These are phyloP conservation scores for Bradypodion pumilum DNA, from an alignment of 2,797 vertebrate genomes.

Conservation along the genomic window DNA sequence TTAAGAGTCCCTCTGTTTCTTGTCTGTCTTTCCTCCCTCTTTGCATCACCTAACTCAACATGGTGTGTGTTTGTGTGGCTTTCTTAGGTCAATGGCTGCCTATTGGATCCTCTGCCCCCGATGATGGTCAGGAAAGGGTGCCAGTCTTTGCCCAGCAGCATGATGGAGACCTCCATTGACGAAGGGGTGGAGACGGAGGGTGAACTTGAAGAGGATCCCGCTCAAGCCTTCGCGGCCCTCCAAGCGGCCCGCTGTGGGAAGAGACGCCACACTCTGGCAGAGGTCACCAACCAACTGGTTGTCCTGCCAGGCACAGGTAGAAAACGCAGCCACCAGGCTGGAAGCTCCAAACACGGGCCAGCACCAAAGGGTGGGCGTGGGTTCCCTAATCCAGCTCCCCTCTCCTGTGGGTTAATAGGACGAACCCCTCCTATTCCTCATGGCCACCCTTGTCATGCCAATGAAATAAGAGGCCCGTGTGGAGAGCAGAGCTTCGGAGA, in stretches of 20 bases:
- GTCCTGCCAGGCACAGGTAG: conserved; percentile 83
- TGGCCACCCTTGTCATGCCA: too few relatives aligned
- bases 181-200: conserved; percentile 95
- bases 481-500: background rate
- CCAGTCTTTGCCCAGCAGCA: conserved; percentile 91
- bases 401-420: too few relatives aligned
- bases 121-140: conserved; percentile 88
- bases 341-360: rapidly evolving
- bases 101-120: conserved; percentile 91
- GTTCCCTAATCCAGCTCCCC: background rate
- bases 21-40: too few relatives aligned
- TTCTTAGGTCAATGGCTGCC: conserved; percentile 91
- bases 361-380: too few relatives aligned
- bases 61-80: background rate
- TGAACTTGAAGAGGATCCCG: conserved; percentile 88
- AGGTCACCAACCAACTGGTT: conserved; percentile 91
- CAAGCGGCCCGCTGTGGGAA: conserved; percentile 89
- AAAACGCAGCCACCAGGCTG: background rate
- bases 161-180: conserved; percentile 98
- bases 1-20: too few relatives aligned
- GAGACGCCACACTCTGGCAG: conserved; percentile 92
- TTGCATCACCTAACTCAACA: background rate
- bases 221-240: conserved; percentile 87
- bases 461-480: background rate
- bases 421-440: background rate